Conservation (phyloP, 2,113 vertebrate species). For the Orientallactaga bullata region DNA sequence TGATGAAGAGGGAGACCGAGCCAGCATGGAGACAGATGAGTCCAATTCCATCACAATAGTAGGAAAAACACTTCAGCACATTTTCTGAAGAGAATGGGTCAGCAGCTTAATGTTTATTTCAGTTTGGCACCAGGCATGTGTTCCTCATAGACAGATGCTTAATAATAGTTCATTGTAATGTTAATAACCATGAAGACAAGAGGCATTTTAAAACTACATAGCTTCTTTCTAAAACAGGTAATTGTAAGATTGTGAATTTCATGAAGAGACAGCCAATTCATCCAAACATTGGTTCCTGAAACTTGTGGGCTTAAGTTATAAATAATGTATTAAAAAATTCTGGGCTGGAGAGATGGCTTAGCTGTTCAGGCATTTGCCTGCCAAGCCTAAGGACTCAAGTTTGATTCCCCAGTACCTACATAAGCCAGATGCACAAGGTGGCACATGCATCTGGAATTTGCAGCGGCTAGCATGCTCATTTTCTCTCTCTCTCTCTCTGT, state of each 20-base stretch:
- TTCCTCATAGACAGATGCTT: conserved; percentile 67
- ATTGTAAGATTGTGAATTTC: background rate
- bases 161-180: conserved; percentile 71
- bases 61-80: conserved; percentile 70
- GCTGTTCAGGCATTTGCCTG: too few relatives aligned
- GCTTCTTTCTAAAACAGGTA: conserved; percentile 62
- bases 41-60: conserved; percentile 58
- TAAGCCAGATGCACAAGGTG: too few relatives aligned
- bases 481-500: too few relatives aligned
- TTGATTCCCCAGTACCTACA: too few relatives aligned
- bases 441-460: too few relatives aligned
- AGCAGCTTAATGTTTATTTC: conserved; percentile 52
- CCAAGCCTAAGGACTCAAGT: too few relatives aligned
- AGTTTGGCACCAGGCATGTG: background rate
- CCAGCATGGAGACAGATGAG: conserved; percentile 19
- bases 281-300: background rate
- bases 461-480: too few relatives aligned
- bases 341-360: too few relatives aligned
- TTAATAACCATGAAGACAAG: conserved; percentile 20
- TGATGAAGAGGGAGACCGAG: conserved; percentile 38
- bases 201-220: background rate
- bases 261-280: background rate
- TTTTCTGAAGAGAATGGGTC: conserved; percentile 25
- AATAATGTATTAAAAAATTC: background rate
- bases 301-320: background rate